A percentile compares a stretch with the other conserved stretches of the same genome.
phyloP scores from a whole-genome alignment of 2,113 vertebrate species.

The Smithornis capensis region DNA sequence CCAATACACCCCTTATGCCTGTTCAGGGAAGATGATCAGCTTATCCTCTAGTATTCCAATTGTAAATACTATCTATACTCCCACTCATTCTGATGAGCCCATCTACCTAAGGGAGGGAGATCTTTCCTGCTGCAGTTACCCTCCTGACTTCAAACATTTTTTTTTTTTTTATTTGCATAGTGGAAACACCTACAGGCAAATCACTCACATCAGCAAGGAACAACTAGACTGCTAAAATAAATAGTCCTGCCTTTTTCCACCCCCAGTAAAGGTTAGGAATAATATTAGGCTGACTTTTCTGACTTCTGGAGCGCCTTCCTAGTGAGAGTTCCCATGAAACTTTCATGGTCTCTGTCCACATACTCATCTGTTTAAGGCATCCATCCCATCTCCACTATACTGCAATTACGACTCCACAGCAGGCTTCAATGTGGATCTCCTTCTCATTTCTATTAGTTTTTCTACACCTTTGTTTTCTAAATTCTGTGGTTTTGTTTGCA shows the following conservation, averaged over 20 bases:
- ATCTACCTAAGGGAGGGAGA: background rate
- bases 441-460: background rate
- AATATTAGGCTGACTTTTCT: background rate
- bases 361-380: background rate
- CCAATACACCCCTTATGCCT: background rate
- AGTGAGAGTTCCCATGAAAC: background rate
- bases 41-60: background rate
- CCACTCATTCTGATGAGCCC: background rate
- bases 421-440: background rate
- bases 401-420: background rate
- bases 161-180: background rate
- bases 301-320: background rate
- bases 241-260: background rate
- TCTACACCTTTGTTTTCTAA: background rate
- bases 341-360: background rate
- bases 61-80: background rate
- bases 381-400: background rate
- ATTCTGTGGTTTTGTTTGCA: background rate
- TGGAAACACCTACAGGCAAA: background rate
- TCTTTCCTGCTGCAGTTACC: background rate
- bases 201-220: background rate
- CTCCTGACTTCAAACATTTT: background rate
- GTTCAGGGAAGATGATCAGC: background rate
- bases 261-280: background rate
- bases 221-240: background rate